Evolutionary conservation across 2,797 vertebrate species (phyloP), one percentile per base, ranked within the genome.

Genomic region (Petrocephalus sullivani): DNA sequence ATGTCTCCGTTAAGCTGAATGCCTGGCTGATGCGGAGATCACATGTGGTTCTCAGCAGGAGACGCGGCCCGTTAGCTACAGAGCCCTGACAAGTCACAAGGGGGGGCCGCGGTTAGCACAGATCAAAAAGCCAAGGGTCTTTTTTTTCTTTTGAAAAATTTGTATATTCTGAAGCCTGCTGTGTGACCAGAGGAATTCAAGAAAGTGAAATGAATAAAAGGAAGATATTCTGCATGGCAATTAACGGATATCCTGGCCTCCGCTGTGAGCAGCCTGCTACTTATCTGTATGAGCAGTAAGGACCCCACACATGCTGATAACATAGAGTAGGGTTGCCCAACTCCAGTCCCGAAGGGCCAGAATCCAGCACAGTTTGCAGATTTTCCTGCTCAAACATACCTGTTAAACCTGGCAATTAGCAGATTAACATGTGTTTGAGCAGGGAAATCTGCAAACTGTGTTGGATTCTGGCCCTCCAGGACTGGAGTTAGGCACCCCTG

Each of bases 21-120:
- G 51, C 23, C 49, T 41, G 57, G 57, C 78, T 53, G 82, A 71
- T 88, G 58, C 8, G 23, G 64, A 51, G 46, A 51, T 16, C 41
- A 87, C 87, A 88, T 86, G 88, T 87, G 85, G 87, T 41, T 88
- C 33, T 0, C 37, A 87, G 88, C 53, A 7, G 4, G 56, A 84
- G 14, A 23, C 6, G 21, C 10, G 9, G 57, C 5, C 54, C 21
- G 33, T 87, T 87, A 21, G 33, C 0, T 49, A n/a, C 14, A 33
- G 85, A 37, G 23, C 56, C 23, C 85, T 4, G 71, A 78, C 37
- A n/a, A n/a, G 75, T 46, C 41, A 21, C 75, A 81, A 81, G 75
- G 54, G 49, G 23, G 41, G 7, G 23, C 33, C 28, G 2, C 54
- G 41, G 53, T 53, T 16, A 2, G 23, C n/a, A 28, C 84, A 41